phyloP scores from a whole-genome alignment of 2,797 vertebrate species.

The Garrulus glandarius region DNA sequence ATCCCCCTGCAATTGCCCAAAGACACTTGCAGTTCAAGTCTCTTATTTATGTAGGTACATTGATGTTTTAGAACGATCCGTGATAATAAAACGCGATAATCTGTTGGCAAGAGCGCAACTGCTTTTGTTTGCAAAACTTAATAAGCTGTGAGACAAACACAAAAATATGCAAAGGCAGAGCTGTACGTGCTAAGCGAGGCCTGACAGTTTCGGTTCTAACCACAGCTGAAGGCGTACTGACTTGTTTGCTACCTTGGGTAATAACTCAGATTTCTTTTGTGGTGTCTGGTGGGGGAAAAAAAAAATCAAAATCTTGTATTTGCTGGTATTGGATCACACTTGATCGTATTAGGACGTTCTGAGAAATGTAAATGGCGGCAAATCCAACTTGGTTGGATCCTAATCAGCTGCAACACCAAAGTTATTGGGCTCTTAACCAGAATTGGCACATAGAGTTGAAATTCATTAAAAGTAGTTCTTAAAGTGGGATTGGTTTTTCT shows the following conservation, averaged over 20 bases:
- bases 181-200: background rate
- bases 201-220: background rate
- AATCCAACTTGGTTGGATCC: background rate
- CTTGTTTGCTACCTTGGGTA: background rate
- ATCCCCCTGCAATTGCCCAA: background rate
- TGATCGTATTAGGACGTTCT: background rate
- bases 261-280: background rate
- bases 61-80: background rate
- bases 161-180: background rate
- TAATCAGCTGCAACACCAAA: background rate
- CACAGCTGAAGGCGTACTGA: background rate
- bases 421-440: background rate
- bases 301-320: background rate
- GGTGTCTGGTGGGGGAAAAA: background rate
- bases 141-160: background rate
- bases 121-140: constrained; percentile 28
- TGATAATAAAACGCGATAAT: background rate
- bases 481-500: background rate
- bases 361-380: background rate
- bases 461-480: background rate
- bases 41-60: background rate
- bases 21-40: background rate
- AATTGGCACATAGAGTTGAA: background rate
- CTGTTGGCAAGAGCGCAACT: background rate
- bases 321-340: background rate